Base-by-base conservation (phyloP, 2,797 vertebrate species). In the Neosilurus mollespiculum region DNA sequence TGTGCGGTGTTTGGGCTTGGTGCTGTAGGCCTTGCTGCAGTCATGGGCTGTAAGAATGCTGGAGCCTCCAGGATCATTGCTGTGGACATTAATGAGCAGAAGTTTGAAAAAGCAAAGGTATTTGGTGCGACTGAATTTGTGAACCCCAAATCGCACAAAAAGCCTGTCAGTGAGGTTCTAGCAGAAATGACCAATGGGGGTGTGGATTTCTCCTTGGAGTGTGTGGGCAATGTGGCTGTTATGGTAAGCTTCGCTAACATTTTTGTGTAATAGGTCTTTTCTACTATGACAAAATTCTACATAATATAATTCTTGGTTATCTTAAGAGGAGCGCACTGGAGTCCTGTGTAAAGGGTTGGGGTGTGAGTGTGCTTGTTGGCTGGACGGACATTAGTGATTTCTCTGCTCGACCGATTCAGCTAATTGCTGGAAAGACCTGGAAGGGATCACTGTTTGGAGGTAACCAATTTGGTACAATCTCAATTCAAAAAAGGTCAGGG, bases 1-100 rank as follows among this genome's bases (percentile, higher is more conserved):
- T 99, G 97, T 85, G 97, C 98, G 0, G 88, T 99, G 80, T 99
- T 99, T 84, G 98, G 98, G 61, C 90, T 99, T 80, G 98, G 97
- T 79, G 97, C 95, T 53, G 96, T 99, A 75, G 98, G 98, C 4
- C 81, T 99, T 89, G 98, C 97, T 0, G 96, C 94, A n/a, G 94
- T 99, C 87, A 98, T 98, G 97, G 98, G 97, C 88, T 99, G 97
- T 87, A 95, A 96, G 89, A 89, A 90, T 70, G 97, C 97, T 7
- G 96, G 97, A 80, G 98, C 98, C 59, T 93, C 95, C 64, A 94
- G 92, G 53, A 97, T 99, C 87, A 97, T 99, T 16, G 97, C 95
- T 0, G 84, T 99, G 0, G 97, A 99, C 85, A 87, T 96, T 82
- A 99, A 98, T 61, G 95, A 96, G 58, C 92, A 96, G 4, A 99